Percentiles rank a stretch among this genome's conserved stretches.
Evolutionary conservation across 2,888 invertebrate species (phyloP).

Genomic region (Euproctis similis): DNA sequence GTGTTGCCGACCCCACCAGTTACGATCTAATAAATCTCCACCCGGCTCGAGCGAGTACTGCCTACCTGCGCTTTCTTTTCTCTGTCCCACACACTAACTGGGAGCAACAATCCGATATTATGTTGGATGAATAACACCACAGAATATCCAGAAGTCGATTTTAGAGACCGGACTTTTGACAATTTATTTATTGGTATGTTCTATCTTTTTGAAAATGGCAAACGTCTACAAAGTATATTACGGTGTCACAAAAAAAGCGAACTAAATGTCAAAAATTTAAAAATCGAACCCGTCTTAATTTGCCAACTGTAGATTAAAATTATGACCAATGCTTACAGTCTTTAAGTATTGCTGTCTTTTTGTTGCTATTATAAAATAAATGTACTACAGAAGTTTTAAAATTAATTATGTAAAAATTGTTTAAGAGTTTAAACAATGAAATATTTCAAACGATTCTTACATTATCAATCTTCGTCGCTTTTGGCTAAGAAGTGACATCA

Average conservation of each 20-base stretch:
- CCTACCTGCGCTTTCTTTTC: slow-evolving; percentile 72
- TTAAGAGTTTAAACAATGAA: slow-evolving; percentile 19
- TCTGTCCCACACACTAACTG: slow-evolving; percentile 59
- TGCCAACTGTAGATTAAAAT: no score
- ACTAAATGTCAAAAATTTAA: no score
- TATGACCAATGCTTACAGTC: no score
- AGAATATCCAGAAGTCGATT: slow-evolving; percentile 23
- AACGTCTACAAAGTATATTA: no score
- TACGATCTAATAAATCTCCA: slow-evolving; percentile 73
- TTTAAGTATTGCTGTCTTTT: no score
- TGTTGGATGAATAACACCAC: slow-evolving; percentile 37
- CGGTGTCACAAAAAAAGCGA: no score
- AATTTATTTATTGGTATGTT: no score
- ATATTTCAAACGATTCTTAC: slow-evolving; percentile 16
- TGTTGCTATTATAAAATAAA: no score
- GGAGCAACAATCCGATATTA: slow-evolving; percentile 38
- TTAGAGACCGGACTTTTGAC: no score
- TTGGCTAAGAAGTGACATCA: slow-evolving; percentile 13
- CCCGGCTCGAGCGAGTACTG: slow-evolving; percentile 40
- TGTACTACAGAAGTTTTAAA: slow-evolving; percentile 8
- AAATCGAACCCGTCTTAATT: no score
- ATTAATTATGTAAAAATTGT: slow-evolving; percentile 16
- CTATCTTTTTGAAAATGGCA: no score
- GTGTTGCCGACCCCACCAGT: slow-evolving; percentile 60
- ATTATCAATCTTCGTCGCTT: slow-evolving; percentile 20